Percentiles rank a stretch among this genome's conserved stretches.
phyloP scores from a whole-genome alignment of 2,113 vertebrate species.

The Eulemur macaco region DNA sequence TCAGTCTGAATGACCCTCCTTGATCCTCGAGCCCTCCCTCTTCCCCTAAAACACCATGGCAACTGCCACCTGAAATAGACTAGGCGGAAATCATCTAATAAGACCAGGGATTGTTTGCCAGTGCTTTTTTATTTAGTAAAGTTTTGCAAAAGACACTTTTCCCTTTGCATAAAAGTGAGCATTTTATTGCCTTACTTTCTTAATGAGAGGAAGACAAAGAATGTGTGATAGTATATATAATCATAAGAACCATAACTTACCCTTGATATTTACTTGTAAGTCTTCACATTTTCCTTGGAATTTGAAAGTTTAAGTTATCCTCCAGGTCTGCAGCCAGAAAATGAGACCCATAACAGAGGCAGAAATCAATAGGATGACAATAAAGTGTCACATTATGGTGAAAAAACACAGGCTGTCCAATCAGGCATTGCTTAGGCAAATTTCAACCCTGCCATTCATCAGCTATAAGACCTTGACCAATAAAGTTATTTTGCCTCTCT shows the following conservation, averaged over 20 bases:
- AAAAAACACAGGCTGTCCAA: background rate
- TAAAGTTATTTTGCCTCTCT: background rate
- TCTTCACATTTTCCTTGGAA: conserved; percentile 5
- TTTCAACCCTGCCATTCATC: background rate
- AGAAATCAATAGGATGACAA: background rate
- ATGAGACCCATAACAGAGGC: background rate
- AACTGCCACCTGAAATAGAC: conserved; percentile 69
- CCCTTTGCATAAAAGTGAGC: too few relatives aligned
- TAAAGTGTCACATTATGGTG: background rate
- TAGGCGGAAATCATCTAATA: conserved; percentile 20
- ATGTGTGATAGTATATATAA: background rate
- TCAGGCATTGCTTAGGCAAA: background rate
- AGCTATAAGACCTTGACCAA: background rate
- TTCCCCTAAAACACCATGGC: conserved; percentile 60
- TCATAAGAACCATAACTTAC: background rate
- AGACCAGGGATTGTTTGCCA: conserved; percentile 15
- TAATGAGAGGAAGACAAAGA: background rate
- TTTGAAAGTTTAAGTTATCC: conserved; percentile 22
- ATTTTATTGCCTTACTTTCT: background rate
- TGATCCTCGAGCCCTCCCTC: conserved; percentile 58
- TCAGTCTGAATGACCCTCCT: conserved; percentile 51
- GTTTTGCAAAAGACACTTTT: conserved; percentile 14
- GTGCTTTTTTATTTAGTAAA: conserved; percentile 21
- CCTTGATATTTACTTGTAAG: background rate
- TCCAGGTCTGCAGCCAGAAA: background rate